A percentile compares a stretch with the other conserved stretches of the same genome.
These are phyloP conservation scores for Philereme vetulata DNA, from an alignment of 2,888 invertebrate genomes.

Conservation along the genomic window DNA sequence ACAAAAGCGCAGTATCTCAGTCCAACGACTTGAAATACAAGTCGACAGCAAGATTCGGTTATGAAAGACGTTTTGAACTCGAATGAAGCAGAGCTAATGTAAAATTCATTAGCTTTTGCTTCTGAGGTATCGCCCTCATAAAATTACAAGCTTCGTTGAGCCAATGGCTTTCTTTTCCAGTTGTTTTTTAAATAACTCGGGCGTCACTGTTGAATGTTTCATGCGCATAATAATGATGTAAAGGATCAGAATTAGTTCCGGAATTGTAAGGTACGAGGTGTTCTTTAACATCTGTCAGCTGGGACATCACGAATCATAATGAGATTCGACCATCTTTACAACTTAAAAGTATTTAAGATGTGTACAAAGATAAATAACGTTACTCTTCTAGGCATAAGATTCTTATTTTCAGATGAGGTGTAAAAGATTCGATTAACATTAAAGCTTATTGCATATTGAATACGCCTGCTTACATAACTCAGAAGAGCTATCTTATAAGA, in stretches of 20 bases:
- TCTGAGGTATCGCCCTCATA: conserved; percentile 52
- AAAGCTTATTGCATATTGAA: too few species aligned
- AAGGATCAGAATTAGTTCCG: conserved; percentile 29
- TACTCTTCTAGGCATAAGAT: too few species aligned
- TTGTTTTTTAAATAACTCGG: conserved; percentile 56
- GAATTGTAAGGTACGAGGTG: conserved; percentile 21
- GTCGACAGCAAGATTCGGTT: conserved; percentile 34
- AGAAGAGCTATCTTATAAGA: too few species aligned
- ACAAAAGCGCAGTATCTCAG: conserved; percentile 27
- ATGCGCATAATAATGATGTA: conserved; percentile 58
- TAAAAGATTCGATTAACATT: too few species aligned
- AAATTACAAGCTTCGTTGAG: conserved; percentile 50
- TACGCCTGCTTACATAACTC: too few species aligned
- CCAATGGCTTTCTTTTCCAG: conserved; percentile 44
- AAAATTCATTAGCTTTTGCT: conserved; percentile 40
- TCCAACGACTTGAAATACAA: conserved; percentile 19
- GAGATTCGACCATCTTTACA: background rate
- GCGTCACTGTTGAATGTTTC: conserved; percentile 67
- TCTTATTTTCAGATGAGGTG: too few species aligned
- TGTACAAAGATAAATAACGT: background rate
- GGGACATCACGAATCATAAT: conserved; percentile 10
- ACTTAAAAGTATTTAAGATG: too few species aligned
- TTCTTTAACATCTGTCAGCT: conserved; percentile 22
- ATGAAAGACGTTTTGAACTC: conserved; percentile 35
- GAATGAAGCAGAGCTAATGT: conserved; percentile 39